A percentile compares a stretch with the other conserved stretches of the same genome.
Conservation (phyloP, 2,797 vertebrate genomes). For the Pachyuromys duprasi region DNA sequence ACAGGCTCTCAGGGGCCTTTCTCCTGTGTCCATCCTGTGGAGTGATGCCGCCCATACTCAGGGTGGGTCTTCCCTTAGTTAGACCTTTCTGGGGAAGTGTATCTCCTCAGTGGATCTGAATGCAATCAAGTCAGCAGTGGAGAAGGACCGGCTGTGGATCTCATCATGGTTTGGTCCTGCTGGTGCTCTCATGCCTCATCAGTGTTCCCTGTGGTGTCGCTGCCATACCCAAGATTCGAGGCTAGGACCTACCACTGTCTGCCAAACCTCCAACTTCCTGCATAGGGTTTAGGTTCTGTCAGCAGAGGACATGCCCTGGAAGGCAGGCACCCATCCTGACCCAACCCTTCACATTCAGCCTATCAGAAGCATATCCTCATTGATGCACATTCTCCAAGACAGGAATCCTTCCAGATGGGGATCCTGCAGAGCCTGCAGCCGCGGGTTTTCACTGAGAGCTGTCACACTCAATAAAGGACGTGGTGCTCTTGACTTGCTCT, state of each 20-base stretch:
- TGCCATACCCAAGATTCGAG: neutral
- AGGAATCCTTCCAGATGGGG: neutral
- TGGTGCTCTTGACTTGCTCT: neutral
- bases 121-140: neutral
- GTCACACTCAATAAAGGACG: neutral
- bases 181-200: rapidly evolving
- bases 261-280: neutral
- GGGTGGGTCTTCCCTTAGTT: neutral
- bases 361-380: no score
- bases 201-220: neutral
- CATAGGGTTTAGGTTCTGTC: neutral
- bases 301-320: neutral
- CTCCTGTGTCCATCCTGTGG: neutral
- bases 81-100: neutral
- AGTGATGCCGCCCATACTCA: neutral
- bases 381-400: neutral
- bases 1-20: no score
- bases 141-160: neutral
- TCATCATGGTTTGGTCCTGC: neutral
- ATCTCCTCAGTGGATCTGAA: neutral
- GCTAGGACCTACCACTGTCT: no score
- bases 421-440: no score
- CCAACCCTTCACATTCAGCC: rapidly evolving
- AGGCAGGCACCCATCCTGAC: neutral
- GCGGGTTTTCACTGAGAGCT: neutral